phyloP scores from a whole-genome alignment of 2,797 vertebrate species.

The Valencia hispanica region DNA sequence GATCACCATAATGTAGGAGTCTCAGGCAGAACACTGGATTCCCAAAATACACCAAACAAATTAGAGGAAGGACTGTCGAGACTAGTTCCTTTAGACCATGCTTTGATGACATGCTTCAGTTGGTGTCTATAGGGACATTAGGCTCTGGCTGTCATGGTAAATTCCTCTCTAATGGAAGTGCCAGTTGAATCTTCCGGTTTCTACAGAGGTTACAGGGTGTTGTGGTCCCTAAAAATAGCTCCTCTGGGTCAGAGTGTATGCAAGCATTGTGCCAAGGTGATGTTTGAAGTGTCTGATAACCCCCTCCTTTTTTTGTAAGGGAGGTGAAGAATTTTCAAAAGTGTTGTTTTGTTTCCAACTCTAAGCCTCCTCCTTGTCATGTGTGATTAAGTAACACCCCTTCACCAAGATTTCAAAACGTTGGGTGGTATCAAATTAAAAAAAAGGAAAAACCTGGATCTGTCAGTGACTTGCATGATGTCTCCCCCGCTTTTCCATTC shows the following conservation, averaged over 20 bases:
- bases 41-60: constrained; percentile 20
- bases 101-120: constrained; percentile 53
- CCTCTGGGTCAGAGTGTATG: neutral
- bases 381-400: neutral
- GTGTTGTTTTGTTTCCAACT: neutral
- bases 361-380: neutral
- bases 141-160: constrained; percentile 25
- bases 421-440: neutral
- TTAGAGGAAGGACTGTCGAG: constrained; percentile 27
- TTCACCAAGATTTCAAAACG: neutral
- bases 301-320: neutral
- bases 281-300: neutral
- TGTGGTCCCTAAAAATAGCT: constrained; percentile 44
- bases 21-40: constrained; percentile 17
- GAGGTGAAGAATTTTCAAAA: neutral
- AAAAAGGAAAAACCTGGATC: constrained; percentile 3
- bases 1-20: constrained; percentile 23
- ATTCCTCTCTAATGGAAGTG: constrained; percentile 49
- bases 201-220: constrained; percentile 1
- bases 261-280: neutral
- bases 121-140: constrained; percentile 21
- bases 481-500: constrained; percentile 39
- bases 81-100: neutral
- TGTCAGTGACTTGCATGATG: constrained; percentile 25
- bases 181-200: constrained; percentile 19